Percentiles rank a stretch among this genome's conserved stretches.
phyloP scores from a whole-genome alignment of 2,797 vertebrate genomes.

The Luscinia megarhynchos region DNA sequence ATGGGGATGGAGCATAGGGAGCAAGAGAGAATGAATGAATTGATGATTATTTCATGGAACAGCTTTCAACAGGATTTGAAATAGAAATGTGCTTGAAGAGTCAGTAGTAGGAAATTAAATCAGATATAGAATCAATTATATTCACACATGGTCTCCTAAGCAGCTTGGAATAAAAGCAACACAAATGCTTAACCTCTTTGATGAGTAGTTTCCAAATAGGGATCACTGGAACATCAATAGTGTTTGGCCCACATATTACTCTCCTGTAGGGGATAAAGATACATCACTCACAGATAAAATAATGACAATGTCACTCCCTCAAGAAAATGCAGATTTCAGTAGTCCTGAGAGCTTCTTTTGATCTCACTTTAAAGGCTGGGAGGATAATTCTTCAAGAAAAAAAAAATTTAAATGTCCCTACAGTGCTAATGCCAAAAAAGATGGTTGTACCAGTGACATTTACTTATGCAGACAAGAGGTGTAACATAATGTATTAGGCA shows the following conservation, averaged over 20 bases:
- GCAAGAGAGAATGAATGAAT: neutral
- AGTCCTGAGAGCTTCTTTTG: neutral
- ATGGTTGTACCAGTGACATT: neutral
- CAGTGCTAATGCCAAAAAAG: neutral
- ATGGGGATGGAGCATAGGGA: neutral
- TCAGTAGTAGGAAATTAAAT: neutral
- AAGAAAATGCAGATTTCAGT: neutral
- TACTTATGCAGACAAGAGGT: neutral
- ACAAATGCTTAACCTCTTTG: conserved; percentile 77
- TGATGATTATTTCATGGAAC: neutral
- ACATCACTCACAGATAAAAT: neutral
- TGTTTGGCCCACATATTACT: conserved; percentile 80
- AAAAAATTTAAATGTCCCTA: neutral
- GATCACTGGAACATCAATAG: conserved; percentile 78
- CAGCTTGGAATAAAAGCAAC: neutral
- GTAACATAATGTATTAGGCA: neutral
- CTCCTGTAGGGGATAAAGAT: conserved; percentile 70
- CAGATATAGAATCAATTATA: neutral
- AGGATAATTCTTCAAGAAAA: neutral
- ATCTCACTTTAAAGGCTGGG: neutral
- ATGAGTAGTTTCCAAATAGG: conserved; percentile 84
- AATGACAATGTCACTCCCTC: neutral
- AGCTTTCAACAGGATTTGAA: neutral
- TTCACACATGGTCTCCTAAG: neutral
- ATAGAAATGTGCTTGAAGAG: neutral